Conservation (phyloP, 1,140 invertebrate species). For the Caerostris darwini region DNA sequence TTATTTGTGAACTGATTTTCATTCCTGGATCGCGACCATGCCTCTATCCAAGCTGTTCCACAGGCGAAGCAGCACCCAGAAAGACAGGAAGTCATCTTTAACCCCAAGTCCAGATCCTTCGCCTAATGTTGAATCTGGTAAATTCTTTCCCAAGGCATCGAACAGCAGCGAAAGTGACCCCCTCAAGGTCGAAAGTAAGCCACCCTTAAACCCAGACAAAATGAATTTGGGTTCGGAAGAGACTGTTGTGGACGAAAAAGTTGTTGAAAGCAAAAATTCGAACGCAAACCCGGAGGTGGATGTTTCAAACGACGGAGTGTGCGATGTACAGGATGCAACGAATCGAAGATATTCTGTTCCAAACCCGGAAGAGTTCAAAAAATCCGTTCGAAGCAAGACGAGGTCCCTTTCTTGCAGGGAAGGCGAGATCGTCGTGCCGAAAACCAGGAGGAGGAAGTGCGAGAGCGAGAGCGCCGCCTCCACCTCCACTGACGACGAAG, state of each 20-base stretch:
- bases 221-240: not conserved
- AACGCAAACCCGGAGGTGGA: not conserved
- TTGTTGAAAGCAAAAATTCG: not conserved
- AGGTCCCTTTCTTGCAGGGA: slow-evolving; percentile 2
- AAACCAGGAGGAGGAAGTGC: not conserved
- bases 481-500: slow-evolving; percentile 23
- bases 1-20: not conserved
- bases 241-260: not conserved
- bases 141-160: not conserved
- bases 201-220: not conserved
- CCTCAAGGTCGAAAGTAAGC: not conserved
- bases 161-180: not conserved
- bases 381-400: not conserved
- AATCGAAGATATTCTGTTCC: not conserved
- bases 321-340: not conserved
- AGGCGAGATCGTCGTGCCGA: not conserved
- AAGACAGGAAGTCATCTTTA: not conserved
- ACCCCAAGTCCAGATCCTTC: not conserved
- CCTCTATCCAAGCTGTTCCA: slow-evolving; percentile 54
- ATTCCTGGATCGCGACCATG: not conserved
- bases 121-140: not conserved
- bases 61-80: not conserved
- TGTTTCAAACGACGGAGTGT: not conserved
- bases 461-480: slow-evolving; percentile 4
- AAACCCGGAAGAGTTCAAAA: not conserved